Percentiles rank a stretch among this genome's conserved stretches.
phyloP scores from a whole-genome alignment of 2,113 vertebrate species.

The Paralichthys olivaceus region DNA sequence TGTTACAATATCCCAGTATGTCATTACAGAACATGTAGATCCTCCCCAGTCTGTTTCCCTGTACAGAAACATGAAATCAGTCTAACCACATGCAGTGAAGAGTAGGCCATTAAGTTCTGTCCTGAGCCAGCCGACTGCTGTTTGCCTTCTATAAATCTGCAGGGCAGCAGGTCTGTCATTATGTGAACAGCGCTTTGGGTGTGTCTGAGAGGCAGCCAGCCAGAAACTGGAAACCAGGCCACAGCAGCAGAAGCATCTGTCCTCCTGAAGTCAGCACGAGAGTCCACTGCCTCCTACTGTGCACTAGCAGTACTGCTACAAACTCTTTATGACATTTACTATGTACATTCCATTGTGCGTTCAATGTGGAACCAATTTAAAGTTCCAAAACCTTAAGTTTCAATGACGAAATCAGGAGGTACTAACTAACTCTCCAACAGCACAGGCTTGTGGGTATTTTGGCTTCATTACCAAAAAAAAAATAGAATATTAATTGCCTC shows the following conservation, averaged over 20 bases:
- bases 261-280: background rate
- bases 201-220: conserved; percentile 62
- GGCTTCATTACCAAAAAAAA: background rate
- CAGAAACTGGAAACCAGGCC: conserved; percentile 61
- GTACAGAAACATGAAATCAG: conserved; percentile 53
- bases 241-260: conserved; percentile 54
- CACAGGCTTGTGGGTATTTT: background rate
- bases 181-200: conserved; percentile 66
- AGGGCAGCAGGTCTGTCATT: conserved; percentile 65
- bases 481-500: background rate
- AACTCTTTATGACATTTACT: no score
- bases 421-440: background rate
- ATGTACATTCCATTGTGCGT: background rate
- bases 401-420: background rate
- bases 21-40: conserved; percentile 58
- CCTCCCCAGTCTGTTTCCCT: conserved; percentile 37
- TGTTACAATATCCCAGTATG: conserved; percentile 30
- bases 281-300: conserved; percentile 44
- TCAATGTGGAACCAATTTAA: background rate
- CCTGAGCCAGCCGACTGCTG: conserved; percentile 31
- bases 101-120: conserved; percentile 9
- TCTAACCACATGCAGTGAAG: conserved; percentile 35
- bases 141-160: conserved; percentile 44
- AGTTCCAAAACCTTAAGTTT: background rate
- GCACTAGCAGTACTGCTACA: background rate